phyloP scores from a whole-genome alignment of 2,797 vertebrate species.

The Coreius guichenoti region DNA sequence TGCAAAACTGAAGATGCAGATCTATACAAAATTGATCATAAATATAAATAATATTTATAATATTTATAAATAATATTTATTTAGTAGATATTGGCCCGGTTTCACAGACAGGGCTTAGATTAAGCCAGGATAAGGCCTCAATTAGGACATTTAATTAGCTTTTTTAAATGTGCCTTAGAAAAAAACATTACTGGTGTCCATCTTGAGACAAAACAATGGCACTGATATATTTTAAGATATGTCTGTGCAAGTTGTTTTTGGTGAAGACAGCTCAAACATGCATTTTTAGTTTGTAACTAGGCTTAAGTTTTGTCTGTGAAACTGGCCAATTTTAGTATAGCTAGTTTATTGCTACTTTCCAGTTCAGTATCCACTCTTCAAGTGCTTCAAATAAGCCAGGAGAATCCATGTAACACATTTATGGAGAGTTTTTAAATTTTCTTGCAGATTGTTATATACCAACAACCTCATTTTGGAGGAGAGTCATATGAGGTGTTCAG shows the following conservation, averaged over 20 bases:
- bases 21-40: neutral
- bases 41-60: neutral
- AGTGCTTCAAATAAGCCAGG: neutral
- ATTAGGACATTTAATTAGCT: too few relatives aligned
- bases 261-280: too few relatives aligned
- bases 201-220: too few relatives aligned
- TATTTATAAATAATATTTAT: neutral
- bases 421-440: neutral
- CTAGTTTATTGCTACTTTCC: constrained; percentile 4
- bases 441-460: constrained; percentile 85
- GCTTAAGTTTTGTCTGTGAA: too few relatives aligned
- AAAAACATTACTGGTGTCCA: too few relatives aligned
- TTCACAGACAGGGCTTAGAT: too few relatives aligned
- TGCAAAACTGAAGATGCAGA: neutral
- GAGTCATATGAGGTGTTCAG: constrained; percentile 81
- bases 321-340: neutral
- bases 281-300: too few relatives aligned
- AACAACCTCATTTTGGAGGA: constrained; percentile 77
- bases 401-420: neutral
- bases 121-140: too few relatives aligned
- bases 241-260: too few relatives aligned
- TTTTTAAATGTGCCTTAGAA: too few relatives aligned
- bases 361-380: neutral
- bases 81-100: neutral
- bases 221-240: too few relatives aligned